These are phyloP conservation scores for Chironomus tepperi DNA, from an alignment of 1,140 invertebrate genomes.

Conservation along the genomic window DNA sequence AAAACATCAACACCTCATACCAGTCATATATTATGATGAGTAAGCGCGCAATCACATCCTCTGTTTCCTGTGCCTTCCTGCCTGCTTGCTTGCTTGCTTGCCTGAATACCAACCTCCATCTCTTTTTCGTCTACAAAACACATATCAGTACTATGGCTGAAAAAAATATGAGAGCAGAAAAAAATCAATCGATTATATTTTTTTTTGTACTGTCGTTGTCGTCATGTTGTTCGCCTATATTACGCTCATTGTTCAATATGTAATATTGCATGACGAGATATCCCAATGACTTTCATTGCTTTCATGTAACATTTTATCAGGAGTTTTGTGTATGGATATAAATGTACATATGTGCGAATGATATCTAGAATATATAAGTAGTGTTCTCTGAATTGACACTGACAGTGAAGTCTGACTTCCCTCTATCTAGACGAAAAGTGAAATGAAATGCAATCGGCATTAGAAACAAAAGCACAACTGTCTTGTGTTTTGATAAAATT, in stretches of 20 bases:
- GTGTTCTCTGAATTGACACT: background rate
- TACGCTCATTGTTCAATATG: background rate
- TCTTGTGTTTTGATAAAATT: background rate
- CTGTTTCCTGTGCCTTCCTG: background rate
- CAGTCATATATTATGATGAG: background rate
- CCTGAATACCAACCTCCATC: too few relatives aligned
- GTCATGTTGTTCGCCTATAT: constrained; percentile 4
- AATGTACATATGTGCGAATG: background rate
- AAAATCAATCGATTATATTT: constrained; percentile 22
- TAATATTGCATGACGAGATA: background rate
- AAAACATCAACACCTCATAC: constrained; percentile 16
- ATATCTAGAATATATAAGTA: background rate
- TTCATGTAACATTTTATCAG: constrained; percentile 8
- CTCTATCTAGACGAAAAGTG: background rate
- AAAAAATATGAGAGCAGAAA: background rate
- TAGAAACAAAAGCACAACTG: background rate
- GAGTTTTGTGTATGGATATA: too few relatives aligned
- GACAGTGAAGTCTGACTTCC: background rate
- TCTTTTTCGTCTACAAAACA: too few relatives aligned
- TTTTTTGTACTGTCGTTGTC: background rate
- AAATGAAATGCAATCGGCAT: background rate
- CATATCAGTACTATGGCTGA: too few relatives aligned
- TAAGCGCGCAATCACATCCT: background rate
- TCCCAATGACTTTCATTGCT: background rate
- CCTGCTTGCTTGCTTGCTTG: background rate